Evolutionary conservation across 2,888 invertebrate species (phyloP).

Genomic region (Hirtodrosophila cameraria): DNA sequence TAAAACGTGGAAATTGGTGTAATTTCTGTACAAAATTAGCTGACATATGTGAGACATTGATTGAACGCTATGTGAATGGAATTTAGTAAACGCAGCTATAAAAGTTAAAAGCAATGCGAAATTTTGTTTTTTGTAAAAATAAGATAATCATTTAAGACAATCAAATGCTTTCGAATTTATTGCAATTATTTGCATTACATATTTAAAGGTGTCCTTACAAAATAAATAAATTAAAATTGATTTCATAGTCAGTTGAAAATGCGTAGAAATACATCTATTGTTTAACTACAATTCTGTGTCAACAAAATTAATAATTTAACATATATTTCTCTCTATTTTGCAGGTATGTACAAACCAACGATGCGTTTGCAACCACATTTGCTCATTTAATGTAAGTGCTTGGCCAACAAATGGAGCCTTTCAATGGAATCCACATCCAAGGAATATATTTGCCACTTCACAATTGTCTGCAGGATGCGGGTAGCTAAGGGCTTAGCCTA

Average conservation of each 20-base stretch:
- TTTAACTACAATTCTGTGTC: neutral
- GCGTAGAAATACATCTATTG: too few relatives aligned
- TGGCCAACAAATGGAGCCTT: constrained; percentile 11
- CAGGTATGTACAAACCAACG: constrained; percentile 41
- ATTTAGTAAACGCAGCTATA: neutral
- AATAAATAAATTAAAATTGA: too few relatives aligned
- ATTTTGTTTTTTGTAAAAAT: too few relatives aligned
- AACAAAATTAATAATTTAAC: neutral
- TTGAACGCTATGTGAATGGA: constrained; percentile 1
- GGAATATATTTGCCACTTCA: constrained; percentile 20
- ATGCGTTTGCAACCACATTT: neutral
- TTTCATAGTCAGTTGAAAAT: too few relatives aligned
- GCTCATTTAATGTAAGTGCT: constrained; percentile 8
- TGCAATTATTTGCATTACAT: too few relatives aligned
- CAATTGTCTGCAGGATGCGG: constrained; percentile 11
- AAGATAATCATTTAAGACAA: too few relatives aligned
- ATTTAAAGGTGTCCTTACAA: too few relatives aligned
- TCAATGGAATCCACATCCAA: constrained; percentile 7
- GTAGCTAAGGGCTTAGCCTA: constrained; percentile 11
- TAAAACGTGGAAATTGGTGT: constrained; percentile 21
- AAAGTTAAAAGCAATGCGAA: too few relatives aligned
- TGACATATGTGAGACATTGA: constrained; percentile 40
- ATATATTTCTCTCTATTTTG: constrained; percentile 14
- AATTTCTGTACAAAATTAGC: constrained; percentile 39
- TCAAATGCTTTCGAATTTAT: too few relatives aligned